Base-by-base conservation (phyloP, 2,888 invertebrate species). In the Creontiades dilutus region DNA sequence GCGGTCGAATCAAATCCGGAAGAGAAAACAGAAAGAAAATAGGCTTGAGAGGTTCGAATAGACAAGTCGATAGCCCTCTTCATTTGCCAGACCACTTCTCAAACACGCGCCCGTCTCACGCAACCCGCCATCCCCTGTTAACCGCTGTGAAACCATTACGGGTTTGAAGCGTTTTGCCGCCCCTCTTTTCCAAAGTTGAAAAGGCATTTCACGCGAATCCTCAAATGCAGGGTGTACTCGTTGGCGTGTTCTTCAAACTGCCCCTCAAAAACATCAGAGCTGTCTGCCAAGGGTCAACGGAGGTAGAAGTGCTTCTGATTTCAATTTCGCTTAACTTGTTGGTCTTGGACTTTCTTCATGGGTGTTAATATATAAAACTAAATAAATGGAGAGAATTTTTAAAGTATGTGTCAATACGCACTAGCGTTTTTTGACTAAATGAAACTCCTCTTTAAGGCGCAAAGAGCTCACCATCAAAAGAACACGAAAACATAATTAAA, bases 51-150 rank as follows among this genome's bases (percentile, higher is more conserved):
- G 88, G 57, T 61, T 57, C 57, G 19, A 85, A 85, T 85, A 85
- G 85, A 85, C 85, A 78, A 78, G 75, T 86, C 86, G 55, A 86
- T 86, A 80, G 88, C 55, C 86, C 88, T 88, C 88, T 88, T 88
- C 88, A 88, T 88, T 88, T 88, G 78, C 78, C 55, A 68, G 68
- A 19, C 80, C 37, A 87, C 87, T 88, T 55, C 88, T 88, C 88
- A 88, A 88, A 88, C 76, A 88, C 88, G 78, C 88, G 88, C 88
- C 80, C 9, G 7, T 28, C 88, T 80, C 88, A 88, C 88, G 88
- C 88, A 88, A 88, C n/a, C 88, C 86, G 19, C 47, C 88, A 88
- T 19, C 78, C 78, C 52, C 76, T n/a, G 88, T 88, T 88, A 88
- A 46, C 88, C 28, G n/a, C 82, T 52, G 82, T 82, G 23, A 23